These are phyloP conservation scores for Cyprinodon variegatus DNA, from an alignment of 2,113 vertebrate genomes.

Conservation along the genomic window DNA sequence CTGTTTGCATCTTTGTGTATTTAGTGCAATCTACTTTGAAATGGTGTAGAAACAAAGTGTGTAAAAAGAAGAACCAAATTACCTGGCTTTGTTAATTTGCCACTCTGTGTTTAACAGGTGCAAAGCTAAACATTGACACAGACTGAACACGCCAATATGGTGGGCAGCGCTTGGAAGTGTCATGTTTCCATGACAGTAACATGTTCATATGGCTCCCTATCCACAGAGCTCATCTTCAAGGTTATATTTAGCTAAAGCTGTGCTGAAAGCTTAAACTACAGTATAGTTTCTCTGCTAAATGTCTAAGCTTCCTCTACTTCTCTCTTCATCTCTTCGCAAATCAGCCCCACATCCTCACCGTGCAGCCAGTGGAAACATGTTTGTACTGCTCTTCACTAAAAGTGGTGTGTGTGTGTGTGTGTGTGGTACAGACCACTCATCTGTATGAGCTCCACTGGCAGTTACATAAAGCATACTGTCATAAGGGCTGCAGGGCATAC, in stretches of 20 bases:
- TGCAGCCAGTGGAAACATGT: conserved; percentile 47
- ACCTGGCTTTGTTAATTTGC: not conserved
- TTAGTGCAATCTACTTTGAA: not conserved
- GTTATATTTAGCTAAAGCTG: conserved; percentile 1
- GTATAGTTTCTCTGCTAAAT: conserved; percentile 40
- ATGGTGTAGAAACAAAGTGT: not conserved
- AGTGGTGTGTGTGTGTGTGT: conserved; percentile 13
- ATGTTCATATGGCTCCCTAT: conserved; percentile 6
- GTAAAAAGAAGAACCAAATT: not conserved
- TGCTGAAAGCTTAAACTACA: conserved; percentile 19
- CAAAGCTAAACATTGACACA: conserved; percentile 5
- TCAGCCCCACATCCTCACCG: conserved; percentile 48
- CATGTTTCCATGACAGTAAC: conserved; percentile 30
- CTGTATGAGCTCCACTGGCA: conserved; percentile 58
- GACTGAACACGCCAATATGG: not conserved
- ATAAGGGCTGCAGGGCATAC: conserved; percentile 56
- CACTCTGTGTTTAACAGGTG: conserved; percentile 1
- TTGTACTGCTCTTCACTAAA: conserved; percentile 44
- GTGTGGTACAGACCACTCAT: conserved; percentile 58
- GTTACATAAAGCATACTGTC: conserved; percentile 74
- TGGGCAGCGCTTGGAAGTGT: not conserved
- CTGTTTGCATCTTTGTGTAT: not conserved
- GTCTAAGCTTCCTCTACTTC: conserved; percentile 40
- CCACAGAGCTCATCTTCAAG: not conserved
- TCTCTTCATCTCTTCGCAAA: conserved; percentile 62